Conservation (phyloP, 2,888 invertebrate genomes). For the Leptura quadrifasciata region DNA sequence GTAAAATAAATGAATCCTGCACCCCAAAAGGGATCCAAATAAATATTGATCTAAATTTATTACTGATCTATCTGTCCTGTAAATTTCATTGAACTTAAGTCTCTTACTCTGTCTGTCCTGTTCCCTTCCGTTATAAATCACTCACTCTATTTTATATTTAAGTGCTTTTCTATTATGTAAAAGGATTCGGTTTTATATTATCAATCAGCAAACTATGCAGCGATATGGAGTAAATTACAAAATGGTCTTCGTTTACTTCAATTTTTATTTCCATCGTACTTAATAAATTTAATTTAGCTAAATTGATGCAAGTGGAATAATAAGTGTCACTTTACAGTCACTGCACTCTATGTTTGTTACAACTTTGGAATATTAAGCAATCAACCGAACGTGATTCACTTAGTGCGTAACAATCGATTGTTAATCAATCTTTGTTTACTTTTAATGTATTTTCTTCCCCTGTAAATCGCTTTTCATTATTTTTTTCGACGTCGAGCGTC, state of each 20-base stretch:
- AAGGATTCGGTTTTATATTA: too few relatives aligned
- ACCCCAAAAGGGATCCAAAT: too few relatives aligned
- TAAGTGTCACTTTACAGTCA: background rate
- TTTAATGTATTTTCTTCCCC: conserved; percentile 12
- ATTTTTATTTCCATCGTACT: background rate
- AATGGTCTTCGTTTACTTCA: background rate
- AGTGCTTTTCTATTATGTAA: too few relatives aligned
- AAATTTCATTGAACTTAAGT: too few relatives aligned
- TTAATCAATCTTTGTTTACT: conserved; percentile 33
- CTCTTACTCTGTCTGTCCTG: too few relatives aligned
- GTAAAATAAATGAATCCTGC: too few relatives aligned
- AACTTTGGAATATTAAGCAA: conserved; percentile 22
- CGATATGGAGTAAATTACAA: too few relatives aligned
- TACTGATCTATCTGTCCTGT: too few relatives aligned
- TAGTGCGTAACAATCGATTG: conserved; percentile 6
- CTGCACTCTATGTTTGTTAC: background rate
- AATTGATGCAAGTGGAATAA: conserved; percentile 6
- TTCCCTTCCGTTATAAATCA: too few relatives aligned
- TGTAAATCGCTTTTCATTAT: conserved; percentile 18
- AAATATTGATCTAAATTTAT: too few relatives aligned
- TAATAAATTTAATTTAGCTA: conserved; percentile 1
- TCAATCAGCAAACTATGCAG: too few relatives aligned
- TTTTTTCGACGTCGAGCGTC: background rate
- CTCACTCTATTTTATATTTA: too few relatives aligned
- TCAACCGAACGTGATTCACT: background rate